A percentile compares a stretch with the other conserved stretches of the same genome.
Conservation (phyloP, 1,140 invertebrate genomes). For the Leucophenga varia region DNA sequence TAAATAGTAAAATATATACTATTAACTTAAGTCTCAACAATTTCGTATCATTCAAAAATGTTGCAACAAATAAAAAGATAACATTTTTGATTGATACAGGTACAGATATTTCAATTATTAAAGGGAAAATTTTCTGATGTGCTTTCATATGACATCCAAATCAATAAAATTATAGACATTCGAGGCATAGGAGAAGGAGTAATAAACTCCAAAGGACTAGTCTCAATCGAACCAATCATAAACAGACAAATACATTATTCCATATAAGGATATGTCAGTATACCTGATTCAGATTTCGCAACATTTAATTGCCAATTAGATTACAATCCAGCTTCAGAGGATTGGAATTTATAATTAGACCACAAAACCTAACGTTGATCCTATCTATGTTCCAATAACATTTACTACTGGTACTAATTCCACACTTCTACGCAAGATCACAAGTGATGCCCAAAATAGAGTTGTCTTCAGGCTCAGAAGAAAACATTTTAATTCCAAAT, state of each 20-base stretch:
- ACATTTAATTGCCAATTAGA: background rate
- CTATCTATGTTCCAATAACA: too few relatives aligned
- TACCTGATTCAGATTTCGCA: too few relatives aligned
- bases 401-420: too few relatives aligned
- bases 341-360: too few relatives aligned
- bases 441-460: too few relatives aligned
- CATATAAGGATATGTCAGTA: conserved; percentile 1
- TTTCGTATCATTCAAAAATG: background rate
- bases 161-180: background rate
- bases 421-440: too few relatives aligned
- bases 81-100: too few relatives aligned
- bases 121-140: background rate
- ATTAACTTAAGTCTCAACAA: conserved; percentile 2
- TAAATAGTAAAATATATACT: conserved; percentile 2
- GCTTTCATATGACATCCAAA: background rate
- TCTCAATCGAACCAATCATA: background rate
- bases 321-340: too few relatives aligned
- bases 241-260: conserved; percentile 2
- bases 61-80: background rate
- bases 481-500: too few relatives aligned
- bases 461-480: too few relatives aligned
- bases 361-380: too few relatives aligned
- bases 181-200: background rate
- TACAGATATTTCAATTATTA: too few relatives aligned
- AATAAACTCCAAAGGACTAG: conserved; percentile 3